phyloP scores from a whole-genome alignment of 2,888 invertebrate species.

The Andrena marginata region DNA sequence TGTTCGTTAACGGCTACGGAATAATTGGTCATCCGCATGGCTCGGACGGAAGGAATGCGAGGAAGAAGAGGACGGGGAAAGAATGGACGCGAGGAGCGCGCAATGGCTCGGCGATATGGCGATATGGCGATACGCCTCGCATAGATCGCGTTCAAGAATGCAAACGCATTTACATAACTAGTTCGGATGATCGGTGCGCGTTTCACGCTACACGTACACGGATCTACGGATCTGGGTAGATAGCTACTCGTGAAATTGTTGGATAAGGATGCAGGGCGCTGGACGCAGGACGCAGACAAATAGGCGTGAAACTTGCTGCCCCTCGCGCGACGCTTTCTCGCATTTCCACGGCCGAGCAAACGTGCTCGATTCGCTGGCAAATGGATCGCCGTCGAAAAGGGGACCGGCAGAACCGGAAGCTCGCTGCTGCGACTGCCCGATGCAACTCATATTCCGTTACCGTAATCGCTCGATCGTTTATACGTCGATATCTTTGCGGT shows the following conservation, averaged over 20 bases:
- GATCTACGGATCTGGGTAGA: background rate
- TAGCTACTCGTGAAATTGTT: conserved; percentile 33
- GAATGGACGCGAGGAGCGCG: conserved; percentile 18
- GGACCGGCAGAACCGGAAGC: no score
- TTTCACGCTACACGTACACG: background rate
- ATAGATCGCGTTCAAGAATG: conserved; percentile 74
- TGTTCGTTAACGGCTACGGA: background rate
- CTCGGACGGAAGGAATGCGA: conserved; percentile 10
- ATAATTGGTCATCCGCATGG: background rate
- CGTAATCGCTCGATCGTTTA: no score
- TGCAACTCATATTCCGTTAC: no score
- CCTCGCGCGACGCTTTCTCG: background rate
- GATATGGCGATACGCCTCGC: conserved; percentile 57
- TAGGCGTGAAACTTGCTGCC: conserved; percentile 24
- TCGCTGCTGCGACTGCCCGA: no score
- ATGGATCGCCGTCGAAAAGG: background rate
- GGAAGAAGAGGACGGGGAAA: conserved; percentile 23
- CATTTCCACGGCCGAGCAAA: background rate
- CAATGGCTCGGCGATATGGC: conserved; percentile 54
- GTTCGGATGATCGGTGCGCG: conserved; percentile 72
- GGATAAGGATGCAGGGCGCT: conserved; percentile 28
- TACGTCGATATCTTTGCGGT: no score
- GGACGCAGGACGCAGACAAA: conserved; percentile 31
- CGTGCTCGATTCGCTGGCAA: background rate
- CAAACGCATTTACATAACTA: conserved; percentile 80